These are phyloP conservation scores for Periphyllus acericola DNA, from an alignment of 2,888 invertebrate genomes.

Conservation along the genomic window DNA sequence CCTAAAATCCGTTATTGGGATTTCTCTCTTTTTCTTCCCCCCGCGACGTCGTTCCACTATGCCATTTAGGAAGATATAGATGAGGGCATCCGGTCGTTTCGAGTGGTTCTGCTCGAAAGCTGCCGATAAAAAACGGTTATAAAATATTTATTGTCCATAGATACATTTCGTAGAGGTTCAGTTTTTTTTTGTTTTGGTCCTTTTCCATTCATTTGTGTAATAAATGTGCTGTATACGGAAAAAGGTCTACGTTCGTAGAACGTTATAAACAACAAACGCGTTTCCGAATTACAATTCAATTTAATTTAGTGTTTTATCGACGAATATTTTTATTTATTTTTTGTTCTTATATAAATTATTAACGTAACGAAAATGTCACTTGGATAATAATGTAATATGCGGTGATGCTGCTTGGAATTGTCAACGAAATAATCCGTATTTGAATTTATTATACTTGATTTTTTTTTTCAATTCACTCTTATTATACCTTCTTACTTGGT, in stretches of 20 bases:
- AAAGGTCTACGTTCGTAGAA: not conserved
- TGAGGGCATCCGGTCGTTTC: not conserved
- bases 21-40: conserved; percentile 13
- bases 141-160: conserved; percentile 30
- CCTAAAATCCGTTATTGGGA: not conserved
- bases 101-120: not conserved
- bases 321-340: no score
- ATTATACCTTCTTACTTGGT: no score
- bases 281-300: not conserved
- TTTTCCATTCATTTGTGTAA: not conserved
- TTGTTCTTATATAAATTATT: no score
- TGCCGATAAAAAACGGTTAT: conserved; percentile 34
- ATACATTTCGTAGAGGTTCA: not conserved
- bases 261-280: not conserved
- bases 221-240: not conserved
- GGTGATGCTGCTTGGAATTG: no score
- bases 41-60: conserved; percentile 21
- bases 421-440: no score
- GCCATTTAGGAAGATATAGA: conserved; percentile 28
- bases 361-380: no score
- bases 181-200: not conserved
- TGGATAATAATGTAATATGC: no score
- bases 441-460: no score
- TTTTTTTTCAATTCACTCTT: no score
- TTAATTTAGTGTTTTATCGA: no score